Conservation (phyloP, 2,888 invertebrate genomes). For the Bimastos eiseni region DNA sequence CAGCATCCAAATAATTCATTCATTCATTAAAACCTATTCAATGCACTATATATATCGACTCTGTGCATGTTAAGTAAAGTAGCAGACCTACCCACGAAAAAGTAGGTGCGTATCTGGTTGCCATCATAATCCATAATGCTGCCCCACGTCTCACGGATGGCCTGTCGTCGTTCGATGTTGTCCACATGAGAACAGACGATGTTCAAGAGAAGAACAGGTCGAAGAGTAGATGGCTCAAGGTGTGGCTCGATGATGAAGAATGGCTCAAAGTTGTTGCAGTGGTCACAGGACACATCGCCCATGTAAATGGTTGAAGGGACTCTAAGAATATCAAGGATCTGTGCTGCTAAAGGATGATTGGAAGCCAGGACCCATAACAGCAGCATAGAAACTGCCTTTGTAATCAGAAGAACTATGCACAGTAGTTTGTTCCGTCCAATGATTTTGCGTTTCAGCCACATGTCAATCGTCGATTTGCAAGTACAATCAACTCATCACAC, state of each 20-base stretch:
- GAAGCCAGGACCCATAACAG: not conserved
- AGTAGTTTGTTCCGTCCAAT: not conserved
- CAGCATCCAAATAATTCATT: not conserved
- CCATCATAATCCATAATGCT: constrained; percentile 38
- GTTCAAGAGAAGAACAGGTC: constrained; percentile 35
- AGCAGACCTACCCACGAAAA: constrained; percentile 36
- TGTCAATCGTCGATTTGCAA: not conserved
- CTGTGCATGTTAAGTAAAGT: not conserved
- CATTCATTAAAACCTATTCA: too few relatives aligned
- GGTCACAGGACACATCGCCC: not conserved
- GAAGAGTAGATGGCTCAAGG: not conserved
- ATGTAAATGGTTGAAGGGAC: not conserved
- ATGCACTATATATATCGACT: not conserved
- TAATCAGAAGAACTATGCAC: not conserved
- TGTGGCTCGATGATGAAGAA: constrained; percentile 8
- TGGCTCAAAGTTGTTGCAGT: not conserved
- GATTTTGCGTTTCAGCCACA: not conserved
- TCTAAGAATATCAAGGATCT: not conserved
- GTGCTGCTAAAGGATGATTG: not conserved
- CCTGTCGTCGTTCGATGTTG: constrained; percentile 37
- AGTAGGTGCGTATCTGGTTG: constrained; percentile 41
- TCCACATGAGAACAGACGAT: constrained; percentile 40
- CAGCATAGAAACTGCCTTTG: not conserved
- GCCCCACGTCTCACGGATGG: constrained; percentile 43
- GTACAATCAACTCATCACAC: not conserved